Base-by-base conservation (phyloP, 2,113 vertebrate species). In the Aegithalos caudatus region DNA sequence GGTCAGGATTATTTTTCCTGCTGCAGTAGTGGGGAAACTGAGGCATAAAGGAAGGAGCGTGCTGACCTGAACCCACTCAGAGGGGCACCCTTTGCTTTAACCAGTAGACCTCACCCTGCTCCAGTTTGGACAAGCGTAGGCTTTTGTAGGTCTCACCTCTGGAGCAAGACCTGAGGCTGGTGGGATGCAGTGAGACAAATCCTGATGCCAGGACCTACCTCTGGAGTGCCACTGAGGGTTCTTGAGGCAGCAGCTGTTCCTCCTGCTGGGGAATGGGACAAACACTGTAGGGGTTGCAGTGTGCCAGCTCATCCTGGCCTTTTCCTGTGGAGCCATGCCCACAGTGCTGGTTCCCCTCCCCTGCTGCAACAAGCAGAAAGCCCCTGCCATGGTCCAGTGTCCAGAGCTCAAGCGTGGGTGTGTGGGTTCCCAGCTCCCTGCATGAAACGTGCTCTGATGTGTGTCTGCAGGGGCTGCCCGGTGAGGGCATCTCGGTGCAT, bases 221-320 rank as follows among this genome's bases (percentile, higher is more conserved):
- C 42, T 4, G 1, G 22, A 38, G 38, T 76, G 28, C 24, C 51
- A 12, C 35, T 10, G 2, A 40, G 40, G 37, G 54, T 33, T 80
- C 0, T 4, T 15, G 38, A 69, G 14, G 35, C 81, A 69, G 48
- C 50, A 77, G 62, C 33, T 74, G 57, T 78, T 65, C 45, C 23
- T 92, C 10, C 60, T 79, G 24, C 19, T 4, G 2, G 28, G 62
- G 14, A 40, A 6, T 1, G 2, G 61, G 57, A 65, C 6, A 12
- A 0, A 0, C 0, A 2, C 27, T 70, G 24, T 16, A 10, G 31
- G 8, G 11, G 7, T 28, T 58, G 28, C 1, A 1, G 6, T 54
- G 28, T 86, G 70, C 66, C 80, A 78, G 64, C 29, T 69, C 74
- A 37, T 48, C n/a, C 45, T 51, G 73, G 28, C 28, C 44, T n/a